Base-by-base conservation (phyloP, 2,888 invertebrate genomes). In the Timema podura region DNA sequence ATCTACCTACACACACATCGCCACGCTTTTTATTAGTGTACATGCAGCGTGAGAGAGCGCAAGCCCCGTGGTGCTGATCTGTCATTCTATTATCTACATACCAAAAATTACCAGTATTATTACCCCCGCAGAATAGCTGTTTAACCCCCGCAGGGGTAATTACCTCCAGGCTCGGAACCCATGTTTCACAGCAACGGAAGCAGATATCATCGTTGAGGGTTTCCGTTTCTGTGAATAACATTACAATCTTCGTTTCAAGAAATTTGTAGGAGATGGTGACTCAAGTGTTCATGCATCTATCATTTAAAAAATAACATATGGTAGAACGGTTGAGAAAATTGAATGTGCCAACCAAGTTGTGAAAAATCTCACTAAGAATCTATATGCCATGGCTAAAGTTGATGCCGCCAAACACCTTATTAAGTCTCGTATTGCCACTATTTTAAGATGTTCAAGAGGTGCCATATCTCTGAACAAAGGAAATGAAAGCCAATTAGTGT, bases 181-280 rank as follows among this genome's bases (percentile, higher is more conserved):
- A 30, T n/a, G n/a, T n/a, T n/a, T n/a, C n/a, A n/a, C n/a, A n/a
- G n/a, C n/a, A n/a, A n/a, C 80, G 79, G 80, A 80, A 74, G 73
- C 77, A 3, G 77, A 76, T 61, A 79, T 79, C 11, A 75, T 79
- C 15, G 70, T 74, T n/a, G n/a, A 79, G 73, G 80, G 77, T 8
- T 80, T 79, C 70, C 73, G 73, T 65, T 48, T 66, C 47, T 78
- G 78, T 68, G 68, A 76, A 8, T 69, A 70, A 46, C 76, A 76
- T 74, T 76, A 79, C 73, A 74, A 74, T 64, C 6, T 79, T 6
- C 76, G 76, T 46, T 80, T 77, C 71, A 73, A 67, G 5, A 71
- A 74, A 69, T 72, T 79, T 54, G 75, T 80, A 11, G 79, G 78
- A n/a, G 79, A 79, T 74, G 79, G 79, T 10, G 80, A 80, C 70